phyloP scores from a whole-genome alignment of 2,888 invertebrate genomes.

The Agrochola circellaris region DNA sequence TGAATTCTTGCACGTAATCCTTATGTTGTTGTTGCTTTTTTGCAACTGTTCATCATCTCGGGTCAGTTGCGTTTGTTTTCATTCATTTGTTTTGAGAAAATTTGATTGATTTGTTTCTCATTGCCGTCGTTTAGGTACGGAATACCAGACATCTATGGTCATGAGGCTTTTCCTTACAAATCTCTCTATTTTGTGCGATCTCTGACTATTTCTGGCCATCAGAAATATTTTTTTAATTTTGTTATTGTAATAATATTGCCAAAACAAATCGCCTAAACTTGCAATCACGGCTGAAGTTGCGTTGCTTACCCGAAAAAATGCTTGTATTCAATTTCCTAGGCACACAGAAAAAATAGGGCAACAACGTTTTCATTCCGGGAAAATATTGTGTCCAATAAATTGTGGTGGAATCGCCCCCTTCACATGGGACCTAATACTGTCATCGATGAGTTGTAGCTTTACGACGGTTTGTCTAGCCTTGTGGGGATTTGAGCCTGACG shows the following conservation, averaged over 20 bases:
- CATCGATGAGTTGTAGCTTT: constrained; percentile 44
- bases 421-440: constrained; percentile 31
- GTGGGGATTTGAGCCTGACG: constrained; percentile 21
- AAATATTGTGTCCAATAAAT: constrained; percentile 51
- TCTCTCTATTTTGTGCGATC: neutral
- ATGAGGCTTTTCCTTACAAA: neutral
- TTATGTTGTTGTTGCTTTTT: constrained; percentile 75
- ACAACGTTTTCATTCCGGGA: constrained; percentile 2
- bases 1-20: constrained; percentile 87
- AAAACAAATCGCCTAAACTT: neutral
- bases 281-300: neutral
- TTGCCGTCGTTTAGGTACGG: neutral
- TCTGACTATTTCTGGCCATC: neutral
- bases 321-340: neutral
- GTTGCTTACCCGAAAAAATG: neutral
- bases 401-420: constrained; percentile 27
- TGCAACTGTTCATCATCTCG: constrained; percentile 64
- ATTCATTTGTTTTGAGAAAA: constrained; percentile 42
- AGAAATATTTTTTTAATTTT: neutral
- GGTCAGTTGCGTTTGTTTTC: constrained; percentile 57
- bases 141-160: neutral
- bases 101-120: neutral
- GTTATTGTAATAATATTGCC: neutral
- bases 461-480: constrained; percentile 35
- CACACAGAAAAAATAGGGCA: constrained; percentile 2